These are phyloP conservation scores for Xiphophorus couchianus DNA, from an alignment of 2,113 vertebrate species.

Conservation along the genomic window DNA sequence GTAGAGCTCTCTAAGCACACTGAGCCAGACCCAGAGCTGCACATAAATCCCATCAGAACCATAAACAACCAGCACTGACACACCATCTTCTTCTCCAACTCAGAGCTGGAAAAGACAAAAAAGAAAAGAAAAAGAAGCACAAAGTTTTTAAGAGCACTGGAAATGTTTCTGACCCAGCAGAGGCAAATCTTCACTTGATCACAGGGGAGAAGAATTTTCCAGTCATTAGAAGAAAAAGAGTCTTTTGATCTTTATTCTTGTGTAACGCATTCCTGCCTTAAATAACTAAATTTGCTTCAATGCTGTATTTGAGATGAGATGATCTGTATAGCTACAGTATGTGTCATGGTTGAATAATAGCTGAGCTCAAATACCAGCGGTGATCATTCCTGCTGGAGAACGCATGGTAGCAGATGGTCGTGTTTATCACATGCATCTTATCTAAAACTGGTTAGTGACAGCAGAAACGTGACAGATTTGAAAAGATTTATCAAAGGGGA, in stretches of 20 bases:
- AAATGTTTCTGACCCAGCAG: slow-evolving; percentile 1
- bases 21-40: slow-evolving; percentile 56
- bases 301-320: background rate
- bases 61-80: slow-evolving; percentile 64
- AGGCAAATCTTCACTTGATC: slow-evolving; percentile 6
- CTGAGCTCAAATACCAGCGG: background rate
- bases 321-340: slow-evolving; percentile 11
- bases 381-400: background rate
- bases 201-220: background rate
- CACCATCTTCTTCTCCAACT: slow-evolving; percentile 77
- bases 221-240: background rate
- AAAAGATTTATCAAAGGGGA: background rate
- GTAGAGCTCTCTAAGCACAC: slow-evolving; percentile 76
- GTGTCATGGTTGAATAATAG: slow-evolving; percentile 23
- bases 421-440: background rate
- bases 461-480: background rate
- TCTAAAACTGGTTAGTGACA: background rate
- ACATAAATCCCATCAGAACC: slow-evolving; percentile 70
- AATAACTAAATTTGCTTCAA: slow-evolving; percentile 13
- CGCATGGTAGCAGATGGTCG: background rate
- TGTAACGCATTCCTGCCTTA: slow-evolving; percentile 19
- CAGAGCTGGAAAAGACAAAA: slow-evolving; percentile 5
- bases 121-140: background rate
- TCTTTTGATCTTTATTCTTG: slow-evolving; percentile 42
- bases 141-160: background rate